These are phyloP conservation scores for Acanthacorydalis orientalis DNA, from an alignment of 2,888 invertebrate species.

Conservation along the genomic window DNA sequence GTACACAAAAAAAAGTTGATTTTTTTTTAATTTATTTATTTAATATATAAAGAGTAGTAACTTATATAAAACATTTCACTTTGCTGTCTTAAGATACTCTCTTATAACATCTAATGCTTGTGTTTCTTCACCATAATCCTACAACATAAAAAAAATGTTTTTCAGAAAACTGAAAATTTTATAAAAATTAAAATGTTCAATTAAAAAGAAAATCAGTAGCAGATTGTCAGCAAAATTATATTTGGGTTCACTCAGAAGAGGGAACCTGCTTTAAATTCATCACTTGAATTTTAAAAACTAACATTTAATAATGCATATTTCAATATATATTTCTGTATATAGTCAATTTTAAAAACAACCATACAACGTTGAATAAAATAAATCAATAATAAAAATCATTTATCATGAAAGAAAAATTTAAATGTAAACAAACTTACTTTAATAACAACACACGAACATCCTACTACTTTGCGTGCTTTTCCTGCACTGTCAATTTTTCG, in stretches of 20 bases:
- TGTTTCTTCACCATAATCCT: slow-evolving; percentile 97
- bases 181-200: slow-evolving; percentile 1
- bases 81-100: slow-evolving; percentile 80
- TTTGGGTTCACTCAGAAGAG: slow-evolving; percentile 29
- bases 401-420: too few relatives aligned
- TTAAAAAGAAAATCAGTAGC: slow-evolving; percentile 11
- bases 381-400: not conserved
- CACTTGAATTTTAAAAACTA: slow-evolving; percentile 15
- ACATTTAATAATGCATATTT: too few relatives aligned
- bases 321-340: too few relatives aligned
- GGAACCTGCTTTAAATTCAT: slow-evolving; percentile 22
- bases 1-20: not conserved
- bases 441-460: slow-evolving; percentile 95
- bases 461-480: slow-evolving; percentile 96
- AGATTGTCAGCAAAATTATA: slow-evolving; percentile 18
- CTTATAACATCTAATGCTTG: slow-evolving; percentile 87
- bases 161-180: too few relatives aligned
- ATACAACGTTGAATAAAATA: not conserved
- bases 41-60: slow-evolving; percentile 22
- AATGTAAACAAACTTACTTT: slow-evolving; percentile 41
- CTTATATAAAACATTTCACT: slow-evolving; percentile 29
- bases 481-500: slow-evolving; percentile 99
- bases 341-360: not conserved
- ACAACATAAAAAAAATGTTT: slow-evolving; percentile 21
- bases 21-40: slow-evolving; percentile 11